Conservation (phyloP, 2,797 vertebrate genomes). For the Rhinoraja longicauda region DNA sequence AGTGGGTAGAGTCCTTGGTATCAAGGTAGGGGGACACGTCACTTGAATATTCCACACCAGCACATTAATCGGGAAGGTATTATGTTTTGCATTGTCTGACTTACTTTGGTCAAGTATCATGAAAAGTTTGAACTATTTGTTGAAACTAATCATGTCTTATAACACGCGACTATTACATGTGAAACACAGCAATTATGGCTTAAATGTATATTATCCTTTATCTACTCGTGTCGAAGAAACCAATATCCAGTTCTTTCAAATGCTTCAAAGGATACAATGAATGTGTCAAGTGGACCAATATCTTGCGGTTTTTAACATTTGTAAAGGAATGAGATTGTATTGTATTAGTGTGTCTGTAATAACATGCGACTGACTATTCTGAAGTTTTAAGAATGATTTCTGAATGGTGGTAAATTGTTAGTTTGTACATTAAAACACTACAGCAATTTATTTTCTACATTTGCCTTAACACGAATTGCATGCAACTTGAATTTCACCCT, state of each 20-base stretch:
- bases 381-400: conserved; percentile 21
- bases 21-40: neutral
- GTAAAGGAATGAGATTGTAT: conserved; percentile 35
- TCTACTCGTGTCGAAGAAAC: conserved; percentile 7
- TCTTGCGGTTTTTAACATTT: conserved; percentile 35
- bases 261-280: conserved; percentile 20
- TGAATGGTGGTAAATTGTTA: neutral
- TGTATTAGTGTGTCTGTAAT: conserved; percentile 14
- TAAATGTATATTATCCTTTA: neutral
- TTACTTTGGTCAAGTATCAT: neutral
- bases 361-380: conserved; percentile 5
- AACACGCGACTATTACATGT: neutral
- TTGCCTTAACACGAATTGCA: conserved; percentile 37
- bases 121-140: conserved; percentile 27
- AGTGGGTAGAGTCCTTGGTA: neutral
- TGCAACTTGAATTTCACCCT: neutral
- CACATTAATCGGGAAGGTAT: neutral
- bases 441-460: conserved; percentile 31
- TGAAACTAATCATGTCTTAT: neutral
- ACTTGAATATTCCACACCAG: neutral
- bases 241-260: conserved; percentile 10
- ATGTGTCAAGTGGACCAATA: conserved; percentile 25
- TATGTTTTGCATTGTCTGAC: neutral
- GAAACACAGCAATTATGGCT: neutral
- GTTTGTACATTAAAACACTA: conserved; percentile 31